These are phyloP conservation scores for Notamacropus eugenii DNA, from an alignment of 2,797 vertebrate genomes.

Conservation along the genomic window DNA sequence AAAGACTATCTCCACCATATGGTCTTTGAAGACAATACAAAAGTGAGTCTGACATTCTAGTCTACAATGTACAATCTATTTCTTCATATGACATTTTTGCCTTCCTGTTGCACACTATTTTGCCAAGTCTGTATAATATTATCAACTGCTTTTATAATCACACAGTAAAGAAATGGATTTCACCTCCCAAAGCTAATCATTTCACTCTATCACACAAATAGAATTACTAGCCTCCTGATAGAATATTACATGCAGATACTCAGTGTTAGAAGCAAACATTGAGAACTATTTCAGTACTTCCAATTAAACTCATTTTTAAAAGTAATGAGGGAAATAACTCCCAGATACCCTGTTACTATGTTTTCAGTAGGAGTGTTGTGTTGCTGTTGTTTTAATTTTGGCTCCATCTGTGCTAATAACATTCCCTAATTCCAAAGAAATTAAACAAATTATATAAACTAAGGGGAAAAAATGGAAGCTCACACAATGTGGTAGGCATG, in stretches of 20 bases:
- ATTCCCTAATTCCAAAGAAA: constrained; percentile 35
- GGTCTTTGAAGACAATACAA: background rate
- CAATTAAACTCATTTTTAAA: background rate
- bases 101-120: background rate
- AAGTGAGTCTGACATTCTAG: background rate
- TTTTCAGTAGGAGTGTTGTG: background rate
- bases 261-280: background rate
- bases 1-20: background rate
- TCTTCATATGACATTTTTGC: background rate
- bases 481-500: background rate
- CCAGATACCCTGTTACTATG: background rate
- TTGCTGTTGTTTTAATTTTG: background rate
- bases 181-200: background rate
- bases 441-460: constrained; percentile 12
- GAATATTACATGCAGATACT: background rate
- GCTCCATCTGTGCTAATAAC: background rate
- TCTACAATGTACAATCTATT: constrained; percentile 1
- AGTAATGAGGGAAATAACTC: background rate
- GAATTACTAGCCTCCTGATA: background rate
- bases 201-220: background rate
- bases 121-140: background rate
- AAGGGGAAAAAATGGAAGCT: constrained; percentile 32
- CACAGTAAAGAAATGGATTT: background rate
- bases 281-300: background rate
- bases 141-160: background rate